These are phyloP conservation scores for Anguilla obscura DNA, from an alignment of 2,797 vertebrate genomes.

Conservation along the genomic window DNA sequence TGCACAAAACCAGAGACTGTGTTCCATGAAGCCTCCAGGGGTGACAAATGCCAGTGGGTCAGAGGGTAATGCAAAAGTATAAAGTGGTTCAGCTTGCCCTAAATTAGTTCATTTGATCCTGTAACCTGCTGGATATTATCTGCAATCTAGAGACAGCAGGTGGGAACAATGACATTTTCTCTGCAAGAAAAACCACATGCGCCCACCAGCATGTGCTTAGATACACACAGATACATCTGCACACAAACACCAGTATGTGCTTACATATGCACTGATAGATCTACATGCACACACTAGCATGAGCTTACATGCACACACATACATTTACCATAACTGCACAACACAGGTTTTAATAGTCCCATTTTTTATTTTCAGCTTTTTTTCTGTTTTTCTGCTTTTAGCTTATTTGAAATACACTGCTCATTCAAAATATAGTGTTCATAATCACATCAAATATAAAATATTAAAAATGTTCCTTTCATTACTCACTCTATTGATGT, in stretches of 20 bases:
- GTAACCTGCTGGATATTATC: slow-evolving; percentile 45
- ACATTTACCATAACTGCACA: not conserved
- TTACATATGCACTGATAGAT: slow-evolving; percentile 15
- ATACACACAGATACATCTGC: slow-evolving; percentile 22
- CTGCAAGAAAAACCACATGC: slow-evolving; percentile 25
- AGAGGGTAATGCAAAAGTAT: slow-evolving; percentile 44
- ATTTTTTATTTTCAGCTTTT: no score
- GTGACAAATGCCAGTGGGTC: slow-evolving; percentile 48
- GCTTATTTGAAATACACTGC: no score
- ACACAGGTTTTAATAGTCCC: not conserved
- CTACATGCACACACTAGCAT: no score
- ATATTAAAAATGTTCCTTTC: no score
- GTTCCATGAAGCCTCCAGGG: not conserved
- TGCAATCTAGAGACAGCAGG: slow-evolving; percentile 40
- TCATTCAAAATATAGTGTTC: no score
- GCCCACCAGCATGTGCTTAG: not conserved
- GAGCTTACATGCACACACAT: no score
- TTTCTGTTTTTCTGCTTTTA: no score
- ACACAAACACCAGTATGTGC: slow-evolving; percentile 15
- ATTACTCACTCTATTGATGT: no score
- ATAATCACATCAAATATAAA: no score
- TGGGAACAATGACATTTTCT: slow-evolving; percentile 49
- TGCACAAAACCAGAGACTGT: slow-evolving; percentile 1
- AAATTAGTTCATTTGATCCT: slow-evolving; percentile 46
- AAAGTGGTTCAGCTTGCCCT: slow-evolving; percentile 39